Percentiles rank a stretch among this genome's conserved stretches.
These are phyloP conservation scores for Drosophila jambulina DNA, from an alignment of 1,140 invertebrate species.

Conservation along the genomic window DNA sequence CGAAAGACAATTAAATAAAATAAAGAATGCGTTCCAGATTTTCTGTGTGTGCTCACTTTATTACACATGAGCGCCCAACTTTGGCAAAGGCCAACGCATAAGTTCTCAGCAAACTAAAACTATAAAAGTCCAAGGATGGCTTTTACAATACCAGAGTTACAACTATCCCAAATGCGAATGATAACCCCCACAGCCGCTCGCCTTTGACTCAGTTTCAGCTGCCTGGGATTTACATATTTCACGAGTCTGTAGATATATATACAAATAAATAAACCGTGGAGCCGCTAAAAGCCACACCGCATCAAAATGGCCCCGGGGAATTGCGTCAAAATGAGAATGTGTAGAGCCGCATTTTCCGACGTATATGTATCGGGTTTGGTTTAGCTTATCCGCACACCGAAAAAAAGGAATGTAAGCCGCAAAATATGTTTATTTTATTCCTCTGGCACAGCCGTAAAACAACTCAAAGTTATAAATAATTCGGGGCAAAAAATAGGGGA, in stretches of 20 bases:
- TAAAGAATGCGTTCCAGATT: background rate
- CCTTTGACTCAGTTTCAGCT: conserved; percentile 15
- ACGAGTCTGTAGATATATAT: conserved; percentile 22
- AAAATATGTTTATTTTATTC: conserved; percentile 13
- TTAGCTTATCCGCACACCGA: conserved; percentile 23
- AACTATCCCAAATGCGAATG: conserved; percentile 19
- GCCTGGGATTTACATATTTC: conserved; percentile 66
- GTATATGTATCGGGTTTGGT: conserved; percentile 28
- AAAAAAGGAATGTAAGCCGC: conserved; percentile 7
- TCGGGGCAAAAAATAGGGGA: conserved; percentile 1
- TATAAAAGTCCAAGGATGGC: conserved; percentile 19
- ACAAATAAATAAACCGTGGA: conserved; percentile 48
- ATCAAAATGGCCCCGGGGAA: conserved; percentile 64
- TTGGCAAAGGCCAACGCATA: conserved; percentile 10
- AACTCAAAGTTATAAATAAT: conserved; percentile 13
- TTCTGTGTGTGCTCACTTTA: conserved; percentile 25
- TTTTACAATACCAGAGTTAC: conserved; percentile 8
- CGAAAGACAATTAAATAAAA: background rate
- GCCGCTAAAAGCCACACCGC: conserved; percentile 75
- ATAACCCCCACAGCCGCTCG: background rate
- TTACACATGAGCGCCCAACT: conserved; percentile 28
- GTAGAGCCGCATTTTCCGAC: conserved; percentile 48
- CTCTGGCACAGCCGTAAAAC: conserved; percentile 6
- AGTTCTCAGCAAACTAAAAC: conserved; percentile 20
- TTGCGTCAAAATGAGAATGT: conserved; percentile 61